Evolutionary conservation across 2,888 invertebrate genomes (phyloP).

Genomic region (Yponomeuta evonymella): DNA sequence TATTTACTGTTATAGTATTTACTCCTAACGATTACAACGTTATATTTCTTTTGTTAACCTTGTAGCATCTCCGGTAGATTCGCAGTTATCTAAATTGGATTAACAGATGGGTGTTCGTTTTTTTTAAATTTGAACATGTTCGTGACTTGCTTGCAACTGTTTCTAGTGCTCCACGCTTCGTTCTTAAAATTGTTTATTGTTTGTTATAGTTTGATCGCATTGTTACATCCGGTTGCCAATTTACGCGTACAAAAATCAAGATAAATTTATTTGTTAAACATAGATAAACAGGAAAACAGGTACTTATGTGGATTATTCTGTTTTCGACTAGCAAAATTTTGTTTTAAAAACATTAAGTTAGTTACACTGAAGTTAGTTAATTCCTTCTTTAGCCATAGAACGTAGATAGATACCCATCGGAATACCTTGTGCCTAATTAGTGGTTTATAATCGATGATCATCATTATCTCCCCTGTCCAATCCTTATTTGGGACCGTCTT

Average conservation of each 20-base stretch:
- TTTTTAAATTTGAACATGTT: constrained; percentile 32
- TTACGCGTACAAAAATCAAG: constrained; percentile 31
- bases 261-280: too few species aligned
- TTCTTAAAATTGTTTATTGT: constrained; percentile 25
- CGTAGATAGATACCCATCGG: neutral
- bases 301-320: constrained; percentile 47
- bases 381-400: neutral
- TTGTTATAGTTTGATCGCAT: constrained; percentile 14
- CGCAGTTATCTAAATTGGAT: constrained; percentile 47
- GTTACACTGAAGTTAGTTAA: neutral
- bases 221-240: constrained; percentile 16
- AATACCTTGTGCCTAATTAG: neutral
- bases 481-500: constrained; percentile 1
- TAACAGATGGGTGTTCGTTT: constrained; percentile 33
- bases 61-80: constrained; percentile 35
- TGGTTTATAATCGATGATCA: neutral
- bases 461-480: neutral
- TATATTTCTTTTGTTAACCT: constrained; percentile 35
- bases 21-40: constrained; percentile 31
- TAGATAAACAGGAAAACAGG: too few species aligned
- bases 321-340: constrained; percentile 29
- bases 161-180: constrained; percentile 33
- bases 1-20: constrained; percentile 48
- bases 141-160: constrained; percentile 33
- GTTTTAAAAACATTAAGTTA: neutral